Evolutionary conservation across 2,113 vertebrate species (phyloP).

Genomic region (Python bivittatus): DNA sequence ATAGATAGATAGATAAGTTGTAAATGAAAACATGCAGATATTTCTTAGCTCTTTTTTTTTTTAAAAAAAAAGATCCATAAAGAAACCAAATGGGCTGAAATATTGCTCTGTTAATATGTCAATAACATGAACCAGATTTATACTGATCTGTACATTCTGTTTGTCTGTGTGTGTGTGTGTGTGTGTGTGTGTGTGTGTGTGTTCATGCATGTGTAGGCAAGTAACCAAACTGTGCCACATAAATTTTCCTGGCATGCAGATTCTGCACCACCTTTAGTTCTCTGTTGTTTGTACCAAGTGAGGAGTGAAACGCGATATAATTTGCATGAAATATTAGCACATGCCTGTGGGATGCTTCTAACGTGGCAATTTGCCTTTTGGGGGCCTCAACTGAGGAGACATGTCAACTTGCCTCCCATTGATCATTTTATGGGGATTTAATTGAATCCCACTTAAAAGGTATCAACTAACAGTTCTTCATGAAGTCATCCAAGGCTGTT

Average conservation of each 20-base stretch:
- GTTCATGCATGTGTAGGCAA: background rate
- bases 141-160: background rate
- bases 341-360: constrained; percentile 68
- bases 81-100: background rate
- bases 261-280: constrained; percentile 60
- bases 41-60: background rate
- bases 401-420: constrained; percentile 67
- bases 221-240: constrained; percentile 12
- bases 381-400: constrained; percentile 56
- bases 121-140: background rate
- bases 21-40: background rate
- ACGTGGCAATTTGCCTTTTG: constrained; percentile 67
- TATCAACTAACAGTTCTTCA: constrained; percentile 71
- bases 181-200: background rate
- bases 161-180: background rate
- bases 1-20: background rate
- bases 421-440: constrained; percentile 70
- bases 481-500: constrained; percentile 67
- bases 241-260: constrained; percentile 58
- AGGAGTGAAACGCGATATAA: constrained; percentile 63
- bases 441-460: constrained; percentile 73
- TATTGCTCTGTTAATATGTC: background rate
- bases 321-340: constrained; percentile 66
- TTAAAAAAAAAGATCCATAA: background rate
- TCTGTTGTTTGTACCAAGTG: constrained; percentile 56